Evolutionary conservation across 2,113 vertebrate genomes (phyloP).

Genomic region (Etia nguti): DNA sequence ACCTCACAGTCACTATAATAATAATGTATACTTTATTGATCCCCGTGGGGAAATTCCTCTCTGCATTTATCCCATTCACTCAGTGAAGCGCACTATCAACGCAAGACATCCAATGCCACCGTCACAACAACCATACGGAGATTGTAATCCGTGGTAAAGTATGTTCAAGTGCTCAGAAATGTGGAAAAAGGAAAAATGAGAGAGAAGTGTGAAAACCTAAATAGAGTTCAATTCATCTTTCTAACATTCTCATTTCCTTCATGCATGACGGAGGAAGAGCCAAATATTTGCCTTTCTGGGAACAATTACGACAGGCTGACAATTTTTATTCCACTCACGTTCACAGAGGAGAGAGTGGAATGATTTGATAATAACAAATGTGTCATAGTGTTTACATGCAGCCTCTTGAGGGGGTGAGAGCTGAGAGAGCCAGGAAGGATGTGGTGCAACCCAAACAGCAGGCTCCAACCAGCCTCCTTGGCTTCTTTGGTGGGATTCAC

Average conservation of each 20-base stretch:
- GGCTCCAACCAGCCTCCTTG: background rate
- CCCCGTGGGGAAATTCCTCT: too few relatives aligned
- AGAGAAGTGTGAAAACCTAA: background rate
- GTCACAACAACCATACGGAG: slow-evolving; percentile 16
- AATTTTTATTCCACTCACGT: slow-evolving; percentile 35
- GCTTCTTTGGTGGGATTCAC: slow-evolving; percentile 5
- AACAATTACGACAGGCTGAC: background rate
- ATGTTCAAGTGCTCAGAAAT: background rate
- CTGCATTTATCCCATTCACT: too few relatives aligned
- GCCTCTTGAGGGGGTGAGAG: slow-evolving; percentile 32
- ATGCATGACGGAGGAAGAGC: background rate
- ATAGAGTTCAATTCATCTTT: background rate
- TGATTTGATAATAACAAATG: slow-evolving; percentile 56
- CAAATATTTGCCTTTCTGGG: background rate
- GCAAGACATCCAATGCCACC: background rate
- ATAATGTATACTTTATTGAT: too few relatives aligned
- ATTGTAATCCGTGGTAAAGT: background rate
- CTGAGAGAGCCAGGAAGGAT: slow-evolving; percentile 29
- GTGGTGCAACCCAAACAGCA: slow-evolving; percentile 34
- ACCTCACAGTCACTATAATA: slow-evolving; percentile 14
- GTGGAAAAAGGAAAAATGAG: background rate
- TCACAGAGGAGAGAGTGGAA: slow-evolving; percentile 7
- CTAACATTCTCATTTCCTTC: background rate
- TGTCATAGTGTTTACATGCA: slow-evolving; percentile 58
- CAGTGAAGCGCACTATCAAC: too few relatives aligned